Evolutionary conservation across 2,888 invertebrate species (phyloP).

Genomic region (Spisula solida): DNA sequence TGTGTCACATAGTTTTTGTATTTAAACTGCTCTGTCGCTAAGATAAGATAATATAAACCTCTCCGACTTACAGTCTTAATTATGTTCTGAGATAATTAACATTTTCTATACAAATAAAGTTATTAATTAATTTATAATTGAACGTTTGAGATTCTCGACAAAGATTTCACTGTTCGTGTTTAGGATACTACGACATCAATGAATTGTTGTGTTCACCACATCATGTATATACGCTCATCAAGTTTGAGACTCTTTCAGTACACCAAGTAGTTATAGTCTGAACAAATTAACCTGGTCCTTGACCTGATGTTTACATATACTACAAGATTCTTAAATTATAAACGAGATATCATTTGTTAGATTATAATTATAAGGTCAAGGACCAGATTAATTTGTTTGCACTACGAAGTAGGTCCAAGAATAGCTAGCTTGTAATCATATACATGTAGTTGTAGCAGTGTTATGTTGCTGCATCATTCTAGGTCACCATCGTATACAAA

Average conservation of each 20-base stretch:
- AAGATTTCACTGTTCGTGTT: not conserved
- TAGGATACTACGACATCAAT: not conserved
- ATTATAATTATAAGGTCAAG: too few species aligned
- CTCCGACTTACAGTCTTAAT: too few species aligned
- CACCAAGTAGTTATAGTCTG: not conserved
- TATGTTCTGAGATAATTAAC: too few species aligned
- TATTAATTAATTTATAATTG: not conserved
- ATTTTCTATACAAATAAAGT: not conserved
- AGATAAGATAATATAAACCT: too few species aligned
- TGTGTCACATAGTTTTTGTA: not conserved
- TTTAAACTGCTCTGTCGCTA: too few species aligned
- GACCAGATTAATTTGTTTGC: too few species aligned
- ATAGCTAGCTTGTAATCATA: not conserved
- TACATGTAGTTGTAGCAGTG: conserved; percentile 1
- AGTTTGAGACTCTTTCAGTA: not conserved
- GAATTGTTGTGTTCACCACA: conserved; percentile 11
- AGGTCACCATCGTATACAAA: not conserved
- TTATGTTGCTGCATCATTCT: not conserved
- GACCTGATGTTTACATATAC: too few species aligned
- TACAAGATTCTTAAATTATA: too few species aligned
- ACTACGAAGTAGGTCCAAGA: not conserved
- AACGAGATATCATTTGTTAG: too few species aligned
- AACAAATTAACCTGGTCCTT: not conserved
- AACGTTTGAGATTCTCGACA: not conserved
- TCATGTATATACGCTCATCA: conserved; percentile 1